These are phyloP conservation scores for Parascotia fuliginaria DNA, from an alignment of 2,888 invertebrate genomes.

Conservation along the genomic window DNA sequence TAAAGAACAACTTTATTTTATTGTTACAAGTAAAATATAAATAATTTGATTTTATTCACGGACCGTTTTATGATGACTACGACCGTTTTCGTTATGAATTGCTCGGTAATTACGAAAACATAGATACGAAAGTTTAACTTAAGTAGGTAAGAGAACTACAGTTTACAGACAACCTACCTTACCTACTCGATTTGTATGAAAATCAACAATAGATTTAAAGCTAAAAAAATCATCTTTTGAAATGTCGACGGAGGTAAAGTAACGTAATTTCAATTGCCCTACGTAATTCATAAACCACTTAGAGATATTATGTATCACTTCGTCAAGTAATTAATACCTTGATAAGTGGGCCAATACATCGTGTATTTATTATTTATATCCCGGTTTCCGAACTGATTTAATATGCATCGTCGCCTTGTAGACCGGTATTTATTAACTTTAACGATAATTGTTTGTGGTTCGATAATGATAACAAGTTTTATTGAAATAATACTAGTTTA, in stretches of 20 bases:
- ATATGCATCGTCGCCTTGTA: slow-evolving; percentile 68
- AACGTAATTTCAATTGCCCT: slow-evolving; percentile 48
- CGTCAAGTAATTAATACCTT: slow-evolving; percentile 70
- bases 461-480: slow-evolving; percentile 46
- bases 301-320: slow-evolving; percentile 52
- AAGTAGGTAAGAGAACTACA: too few species aligned
- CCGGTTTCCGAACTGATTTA: slow-evolving; percentile 70
- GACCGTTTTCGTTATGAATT: too few species aligned
- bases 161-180: too few species aligned
- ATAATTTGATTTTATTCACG: too few species aligned
- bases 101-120: too few species aligned
- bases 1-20: too few species aligned
- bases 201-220: too few species aligned
- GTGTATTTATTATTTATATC: slow-evolving; percentile 67
- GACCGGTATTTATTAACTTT: slow-evolving; percentile 65
- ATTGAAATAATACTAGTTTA: slow-evolving; percentile 21
- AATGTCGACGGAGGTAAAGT: slow-evolving; percentile 10
- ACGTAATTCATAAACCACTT: slow-evolving; percentile 57
- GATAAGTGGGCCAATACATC: slow-evolving; percentile 65
- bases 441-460: slow-evolving; percentile 60
- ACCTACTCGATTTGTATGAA: too few species aligned
- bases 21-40: too few species aligned
- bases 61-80: too few species aligned
- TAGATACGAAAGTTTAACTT: too few species aligned
- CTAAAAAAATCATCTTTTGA: too few species aligned